These are phyloP conservation scores for Chironomus riparius DNA, from an alignment of 2,888 invertebrate genomes.

Conservation along the genomic window DNA sequence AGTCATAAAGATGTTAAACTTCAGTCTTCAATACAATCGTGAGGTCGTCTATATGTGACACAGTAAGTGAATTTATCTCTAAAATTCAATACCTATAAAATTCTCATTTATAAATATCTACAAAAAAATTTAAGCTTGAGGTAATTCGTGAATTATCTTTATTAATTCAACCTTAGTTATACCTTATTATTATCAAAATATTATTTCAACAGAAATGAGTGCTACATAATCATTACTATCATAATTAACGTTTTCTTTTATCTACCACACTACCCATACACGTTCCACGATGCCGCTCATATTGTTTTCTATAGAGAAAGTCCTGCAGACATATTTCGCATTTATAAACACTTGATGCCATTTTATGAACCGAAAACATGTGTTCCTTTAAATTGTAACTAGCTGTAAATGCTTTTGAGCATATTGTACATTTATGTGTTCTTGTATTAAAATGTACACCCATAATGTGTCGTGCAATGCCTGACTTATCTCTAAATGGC, in stretches of 20 bases:
- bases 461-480: slow-evolving; percentile 9
- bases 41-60: too few species aligned
- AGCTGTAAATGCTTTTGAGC: slow-evolving; percentile 6
- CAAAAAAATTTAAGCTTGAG: too few species aligned
- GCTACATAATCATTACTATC: background rate
- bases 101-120: too few species aligned
- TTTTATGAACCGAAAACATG: slow-evolving; percentile 4
- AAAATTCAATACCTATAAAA: too few species aligned
- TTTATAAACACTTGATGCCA: background rate
- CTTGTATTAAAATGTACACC: slow-evolving; percentile 10
- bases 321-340: background rate
- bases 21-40: too few species aligned
- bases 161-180: too few species aligned
- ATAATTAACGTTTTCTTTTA: background rate
- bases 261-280: background rate
- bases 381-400: slow-evolving; percentile 20
- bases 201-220: background rate
- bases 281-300: background rate
- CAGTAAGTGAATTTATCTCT: too few species aligned
- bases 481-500: slow-evolving; percentile 6
- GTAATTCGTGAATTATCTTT: too few species aligned
- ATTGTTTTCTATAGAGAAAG: slow-evolving; percentile 7
- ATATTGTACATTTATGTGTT: background rate
- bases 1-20: too few species aligned
- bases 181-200: background rate